Evolutionary conservation across 2,797 vertebrate genomes (phyloP).

Genomic region (Euthynnus affinis): DNA sequence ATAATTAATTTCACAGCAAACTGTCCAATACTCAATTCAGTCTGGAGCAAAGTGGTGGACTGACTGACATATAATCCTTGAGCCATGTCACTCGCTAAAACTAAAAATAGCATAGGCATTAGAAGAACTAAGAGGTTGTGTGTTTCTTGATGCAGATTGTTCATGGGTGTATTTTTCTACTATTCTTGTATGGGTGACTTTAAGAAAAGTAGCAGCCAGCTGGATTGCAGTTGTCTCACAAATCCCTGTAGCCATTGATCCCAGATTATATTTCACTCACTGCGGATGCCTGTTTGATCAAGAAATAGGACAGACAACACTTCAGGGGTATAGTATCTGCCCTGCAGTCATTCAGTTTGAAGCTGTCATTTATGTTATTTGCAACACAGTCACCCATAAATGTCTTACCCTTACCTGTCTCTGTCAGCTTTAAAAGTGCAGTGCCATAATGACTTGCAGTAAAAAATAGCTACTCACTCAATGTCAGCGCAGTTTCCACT

Average conservation of each 20-base stretch:
- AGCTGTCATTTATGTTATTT: slow-evolving; percentile 37
- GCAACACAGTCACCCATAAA: slow-evolving; percentile 4
- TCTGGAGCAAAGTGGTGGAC: no score
- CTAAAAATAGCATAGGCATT: no score
- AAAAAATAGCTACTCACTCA: slow-evolving; percentile 25
- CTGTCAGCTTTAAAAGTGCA: slow-evolving; percentile 20
- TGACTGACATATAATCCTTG: no score
- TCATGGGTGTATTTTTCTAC: background rate
- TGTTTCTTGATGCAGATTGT: no score
- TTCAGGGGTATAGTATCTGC: slow-evolving; percentile 16
- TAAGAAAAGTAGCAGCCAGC: slow-evolving; percentile 3
- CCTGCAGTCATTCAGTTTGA: slow-evolving; percentile 27
- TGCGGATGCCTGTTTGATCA: slow-evolving; percentile 36
- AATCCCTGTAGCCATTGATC: slow-evolving; percentile 35
- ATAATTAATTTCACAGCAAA: no score
- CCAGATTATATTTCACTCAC: slow-evolving; percentile 43
- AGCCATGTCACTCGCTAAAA: no score
- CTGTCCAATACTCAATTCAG: no score
- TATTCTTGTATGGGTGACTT: background rate
- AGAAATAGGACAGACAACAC: slow-evolving; percentile 2
- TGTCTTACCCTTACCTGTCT: slow-evolving; percentile 39
- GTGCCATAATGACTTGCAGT: slow-evolving; percentile 36
- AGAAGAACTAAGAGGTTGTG: no score
- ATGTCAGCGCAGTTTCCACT: slow-evolving; percentile 60
- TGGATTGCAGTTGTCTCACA: slow-evolving; percentile 26